These are phyloP conservation scores for Dione vanillae DNA, from an alignment of 2,888 invertebrate genomes.

Conservation along the genomic window DNA sequence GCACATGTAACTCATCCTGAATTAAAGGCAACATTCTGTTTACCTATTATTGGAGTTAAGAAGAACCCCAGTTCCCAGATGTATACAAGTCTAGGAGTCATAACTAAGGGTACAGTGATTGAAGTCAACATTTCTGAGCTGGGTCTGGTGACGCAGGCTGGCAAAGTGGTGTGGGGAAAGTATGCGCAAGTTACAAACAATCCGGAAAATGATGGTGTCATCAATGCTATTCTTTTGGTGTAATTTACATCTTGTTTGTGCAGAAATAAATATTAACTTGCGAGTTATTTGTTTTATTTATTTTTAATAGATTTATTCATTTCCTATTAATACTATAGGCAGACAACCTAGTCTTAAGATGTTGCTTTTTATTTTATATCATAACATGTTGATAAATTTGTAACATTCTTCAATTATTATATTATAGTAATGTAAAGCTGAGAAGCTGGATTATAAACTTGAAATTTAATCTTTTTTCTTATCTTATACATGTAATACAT, in stretches of 20 bases:
- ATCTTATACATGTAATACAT: no score
- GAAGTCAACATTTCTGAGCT: conserved; percentile 99
- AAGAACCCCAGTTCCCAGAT: conserved; percentile 99
- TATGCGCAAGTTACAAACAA: conserved; percentile 99
- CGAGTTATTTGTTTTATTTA: conserved; percentile 38
- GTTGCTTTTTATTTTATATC: no score
- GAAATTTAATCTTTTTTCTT: no score
- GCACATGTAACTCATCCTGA: conserved; percentile 99
- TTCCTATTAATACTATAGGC: not conserved
- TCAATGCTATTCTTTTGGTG: conserved; percentile 98
- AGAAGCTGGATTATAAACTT: no score
- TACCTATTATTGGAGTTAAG: conserved; percentile 99
- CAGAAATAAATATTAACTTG: conserved; percentile 45
- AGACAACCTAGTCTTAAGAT: no score
- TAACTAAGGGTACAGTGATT: conserved; percentile 98
- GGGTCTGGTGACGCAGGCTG: conserved; percentile 98
- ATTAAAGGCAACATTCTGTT: conserved; percentile 97
- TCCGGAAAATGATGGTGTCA: conserved; percentile 99
- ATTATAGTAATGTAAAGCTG: no score
- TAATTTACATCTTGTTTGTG: conserved; percentile 73
- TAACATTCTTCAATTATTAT: not conserved
- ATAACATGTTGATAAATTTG: no score
- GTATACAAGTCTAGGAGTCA: conserved; percentile 98
- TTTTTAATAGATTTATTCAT: not conserved
- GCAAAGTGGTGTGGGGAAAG: conserved; percentile 99